These are phyloP conservation scores for Poeciliopsis presidionis DNA, from an alignment of 2,797 vertebrate species.

Conservation along the genomic window DNA sequence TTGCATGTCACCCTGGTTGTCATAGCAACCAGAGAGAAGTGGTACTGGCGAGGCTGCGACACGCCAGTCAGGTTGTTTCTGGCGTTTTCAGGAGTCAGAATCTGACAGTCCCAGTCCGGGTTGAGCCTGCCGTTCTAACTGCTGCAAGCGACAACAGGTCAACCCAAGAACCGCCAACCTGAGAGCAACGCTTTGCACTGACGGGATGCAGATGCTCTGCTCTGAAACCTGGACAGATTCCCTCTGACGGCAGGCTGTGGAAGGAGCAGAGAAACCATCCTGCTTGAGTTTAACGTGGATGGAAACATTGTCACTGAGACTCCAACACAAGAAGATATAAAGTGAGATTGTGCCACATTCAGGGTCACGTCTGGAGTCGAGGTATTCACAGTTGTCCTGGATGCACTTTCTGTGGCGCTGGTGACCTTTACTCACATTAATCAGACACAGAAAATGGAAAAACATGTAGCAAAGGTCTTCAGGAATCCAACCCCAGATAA, in stretches of 20 bases:
- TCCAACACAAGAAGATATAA: not conserved
- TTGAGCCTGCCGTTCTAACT: constrained; percentile 30
- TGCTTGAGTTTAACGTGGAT: not conserved
- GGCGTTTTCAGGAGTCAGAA: constrained; percentile 54
- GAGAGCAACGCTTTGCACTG: constrained; percentile 10
- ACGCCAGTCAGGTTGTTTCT: constrained; percentile 43
- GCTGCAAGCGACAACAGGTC: constrained; percentile 9
- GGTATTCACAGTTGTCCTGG: not conserved
- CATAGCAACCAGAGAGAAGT: constrained; percentile 63
- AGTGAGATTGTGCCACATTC: not conserved
- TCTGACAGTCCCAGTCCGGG: constrained; percentile 25
- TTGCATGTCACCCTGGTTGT: constrained; percentile 73
- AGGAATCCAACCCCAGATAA: not conserved
- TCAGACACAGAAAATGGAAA: not conserved
- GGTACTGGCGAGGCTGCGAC: constrained; percentile 53
- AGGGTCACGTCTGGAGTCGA: not conserved
- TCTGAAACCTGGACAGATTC: constrained; percentile 25
- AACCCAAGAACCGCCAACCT: not conserved
- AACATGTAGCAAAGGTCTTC: not conserved
- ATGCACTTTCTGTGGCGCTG: not conserved
- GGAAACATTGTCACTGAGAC: constrained; percentile 1
- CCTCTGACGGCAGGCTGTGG: constrained; percentile 12
- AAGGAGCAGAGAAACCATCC: constrained; percentile 3
- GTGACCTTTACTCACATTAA: not conserved
- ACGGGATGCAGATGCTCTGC: constrained; percentile 19